These are phyloP conservation scores for Caradrina kadenii DNA, from an alignment of 2,888 invertebrate genomes.

Conservation along the genomic window DNA sequence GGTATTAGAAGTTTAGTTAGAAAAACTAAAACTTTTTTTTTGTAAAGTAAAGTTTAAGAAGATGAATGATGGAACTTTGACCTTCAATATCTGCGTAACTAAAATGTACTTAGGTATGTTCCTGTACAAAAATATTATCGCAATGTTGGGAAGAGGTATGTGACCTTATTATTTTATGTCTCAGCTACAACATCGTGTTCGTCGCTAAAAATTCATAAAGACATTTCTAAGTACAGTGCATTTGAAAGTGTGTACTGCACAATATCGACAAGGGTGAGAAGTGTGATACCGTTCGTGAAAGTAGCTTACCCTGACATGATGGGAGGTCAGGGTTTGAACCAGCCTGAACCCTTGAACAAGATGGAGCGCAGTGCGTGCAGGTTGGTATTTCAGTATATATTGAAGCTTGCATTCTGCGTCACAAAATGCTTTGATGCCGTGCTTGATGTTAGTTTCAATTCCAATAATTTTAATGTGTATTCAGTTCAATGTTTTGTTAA, in stretches of 20 bases:
- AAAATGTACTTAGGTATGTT: too few relatives aligned
- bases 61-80: too few relatives aligned
- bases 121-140: too few relatives aligned
- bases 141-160: too few relatives aligned
- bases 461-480: not conserved
- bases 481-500: not conserved
- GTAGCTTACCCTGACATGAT: conserved; percentile 94
- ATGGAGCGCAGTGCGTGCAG: conserved; percentile 87
- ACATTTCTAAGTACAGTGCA: conserved; percentile 80
- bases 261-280: conserved; percentile 90
- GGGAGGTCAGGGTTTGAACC: conserved; percentile 89
- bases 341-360: conserved; percentile 91
- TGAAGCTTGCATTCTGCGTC: not conserved
- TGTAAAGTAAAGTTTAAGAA: too few relatives aligned
- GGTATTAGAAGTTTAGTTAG: too few relatives aligned
- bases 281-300: conserved; percentile 93
- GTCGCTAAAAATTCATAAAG: conserved; percentile 86
- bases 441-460: not conserved
- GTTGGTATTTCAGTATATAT: conserved; percentile 64
- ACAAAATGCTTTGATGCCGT: not conserved
- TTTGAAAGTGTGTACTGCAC: conserved; percentile 87
- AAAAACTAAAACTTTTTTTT: too few relatives aligned
- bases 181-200: conserved; percentile 84
- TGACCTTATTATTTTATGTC: conserved; percentile 32
- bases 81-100: too few relatives aligned